phyloP scores from a whole-genome alignment of 2,888 invertebrate species.

The Orthosia gothica region DNA sequence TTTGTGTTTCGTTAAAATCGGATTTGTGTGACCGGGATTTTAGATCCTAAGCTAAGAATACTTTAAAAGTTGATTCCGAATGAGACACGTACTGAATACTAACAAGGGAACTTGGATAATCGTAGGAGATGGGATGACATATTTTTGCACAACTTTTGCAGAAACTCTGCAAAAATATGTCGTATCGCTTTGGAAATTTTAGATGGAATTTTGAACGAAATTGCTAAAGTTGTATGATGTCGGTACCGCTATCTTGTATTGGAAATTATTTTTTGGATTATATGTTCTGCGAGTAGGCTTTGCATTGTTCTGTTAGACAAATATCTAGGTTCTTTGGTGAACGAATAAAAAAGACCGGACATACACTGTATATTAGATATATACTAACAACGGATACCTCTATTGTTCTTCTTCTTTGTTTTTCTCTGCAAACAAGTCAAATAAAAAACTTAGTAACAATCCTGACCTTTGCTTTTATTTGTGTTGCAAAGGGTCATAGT shows the following conservation, averaged over 20 bases:
- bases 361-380: background rate
- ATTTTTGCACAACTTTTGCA: constrained; percentile 57
- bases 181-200: constrained; percentile 53
- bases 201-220: constrained; percentile 53
- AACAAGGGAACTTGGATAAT: constrained; percentile 55
- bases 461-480: background rate
- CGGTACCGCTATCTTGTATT: constrained; percentile 18
- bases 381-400: background rate
- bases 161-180: constrained; percentile 52
- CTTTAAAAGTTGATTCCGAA: constrained; percentile 60
- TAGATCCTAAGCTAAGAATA: constrained; percentile 54
- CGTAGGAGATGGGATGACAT: constrained; percentile 49
- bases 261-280: constrained; percentile 21
- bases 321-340: background rate
- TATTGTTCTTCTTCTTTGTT: background rate
- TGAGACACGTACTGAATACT: constrained; percentile 60
- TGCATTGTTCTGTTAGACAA: constrained; percentile 11
- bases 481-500: background rate
- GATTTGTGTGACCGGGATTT: constrained; percentile 52
- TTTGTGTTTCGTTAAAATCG: constrained; percentile 62
- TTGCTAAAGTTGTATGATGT: constrained; percentile 53
- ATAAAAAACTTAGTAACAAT: background rate
- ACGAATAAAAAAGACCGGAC: background rate
- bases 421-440: background rate
- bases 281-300: background rate